Base-by-base conservation (phyloP, 1,140 invertebrate species). In the Scaptomyza hsui region DNA sequence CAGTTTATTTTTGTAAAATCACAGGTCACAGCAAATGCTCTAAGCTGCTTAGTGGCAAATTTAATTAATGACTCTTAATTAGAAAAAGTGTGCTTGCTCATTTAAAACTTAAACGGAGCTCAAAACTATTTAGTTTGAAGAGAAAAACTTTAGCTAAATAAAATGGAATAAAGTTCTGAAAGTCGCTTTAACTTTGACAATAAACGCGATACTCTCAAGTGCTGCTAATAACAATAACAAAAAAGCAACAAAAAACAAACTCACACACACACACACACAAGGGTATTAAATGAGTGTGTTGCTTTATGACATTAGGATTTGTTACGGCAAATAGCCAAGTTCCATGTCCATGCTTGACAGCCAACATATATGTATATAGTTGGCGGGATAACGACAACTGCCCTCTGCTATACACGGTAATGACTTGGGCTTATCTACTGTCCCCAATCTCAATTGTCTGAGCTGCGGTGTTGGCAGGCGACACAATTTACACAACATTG, bases 401-500 rank as follows among this genome's bases (percentile, higher is more conserved):
- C 13, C 60, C 67, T 56, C 35, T 39, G 45, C 52, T 16, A n/a
- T n/a, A 63, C 81, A 73, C 77, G 80, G 77, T 86, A 85, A 85
- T 86, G 80, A 83, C 81, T 70, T 63, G 73, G 81, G 77, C 77
- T 72, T 80, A 85, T 85, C 80, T 80, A 18, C 51, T 32, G 42
- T 55, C 51, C 81, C 67, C 60, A 72, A 83, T 83, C 80, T 29
- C 72, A 83, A 85, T 83, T 75, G 69, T 47, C 21, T 62, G 37
- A 2, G 32, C 16, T n/a, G 26, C 35, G 39, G 39, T 51, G 60
- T 59, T 35, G 39, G 42, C 72, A 68, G 60, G 77, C 67, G 72
- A 79, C 72, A 86, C 81, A 85, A 85, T 85, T 85, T 86, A 81
- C 81, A 85, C 81, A 81, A 85, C 81, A 86, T 85, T 86, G 81